Conservation (phyloP, 2,113 vertebrate species). For the Leiothrix lutea region DNA sequence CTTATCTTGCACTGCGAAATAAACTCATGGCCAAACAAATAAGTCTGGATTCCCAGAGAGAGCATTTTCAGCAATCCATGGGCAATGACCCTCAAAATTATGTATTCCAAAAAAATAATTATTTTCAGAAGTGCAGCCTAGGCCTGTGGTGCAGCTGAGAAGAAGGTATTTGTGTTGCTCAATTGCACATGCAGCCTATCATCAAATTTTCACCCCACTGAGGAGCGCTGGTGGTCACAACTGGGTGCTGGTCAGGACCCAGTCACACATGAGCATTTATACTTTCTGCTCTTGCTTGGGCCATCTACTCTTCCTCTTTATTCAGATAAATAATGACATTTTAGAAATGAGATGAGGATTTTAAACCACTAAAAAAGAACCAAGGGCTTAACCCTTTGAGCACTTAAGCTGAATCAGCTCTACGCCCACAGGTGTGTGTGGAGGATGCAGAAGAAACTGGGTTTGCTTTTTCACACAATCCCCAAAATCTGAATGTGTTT, state of each 20-base stretch:
- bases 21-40: constrained; percentile 47
- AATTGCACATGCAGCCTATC: constrained; percentile 11
- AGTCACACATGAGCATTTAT: neutral
- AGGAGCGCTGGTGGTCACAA: neutral
- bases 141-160: neutral
- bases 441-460: neutral
- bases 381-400: neutral
- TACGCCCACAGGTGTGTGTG: neutral
- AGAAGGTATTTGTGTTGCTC: constrained; percentile 42
- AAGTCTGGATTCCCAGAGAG: constrained; percentile 22
- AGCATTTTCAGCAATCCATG: constrained; percentile 12
- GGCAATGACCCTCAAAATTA: constrained; percentile 66
- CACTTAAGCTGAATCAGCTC: neutral
- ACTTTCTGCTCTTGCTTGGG: neutral
- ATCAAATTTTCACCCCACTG: neutral
- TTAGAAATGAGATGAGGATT: neutral
- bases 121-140: constrained; percentile 17
- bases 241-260: neutral
- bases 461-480: neutral
- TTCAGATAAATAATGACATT: neutral
- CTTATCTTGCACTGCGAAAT: constrained; percentile 49
- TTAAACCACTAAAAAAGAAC: neutral
- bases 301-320: neutral
- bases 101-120: constrained; percentile 36
- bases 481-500: neutral